Percentiles rank a stretch among this genome's conserved stretches.
Evolutionary conservation across 2,888 invertebrate genomes (phyloP).

Genomic region (Hypsopygia costalis): DNA sequence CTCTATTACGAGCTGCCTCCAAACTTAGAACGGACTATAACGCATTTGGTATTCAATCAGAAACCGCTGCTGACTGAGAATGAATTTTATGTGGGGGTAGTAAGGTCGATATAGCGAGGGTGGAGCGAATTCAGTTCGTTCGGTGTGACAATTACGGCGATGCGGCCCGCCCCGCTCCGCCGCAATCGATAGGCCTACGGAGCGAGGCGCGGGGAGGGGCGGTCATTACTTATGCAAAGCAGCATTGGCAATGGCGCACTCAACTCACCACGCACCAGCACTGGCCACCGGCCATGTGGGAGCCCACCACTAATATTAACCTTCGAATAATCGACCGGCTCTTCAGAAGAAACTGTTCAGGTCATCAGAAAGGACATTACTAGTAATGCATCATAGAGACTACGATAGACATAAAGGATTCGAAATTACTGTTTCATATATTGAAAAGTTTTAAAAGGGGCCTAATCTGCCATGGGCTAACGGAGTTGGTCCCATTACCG

Average conservation of each 20-base stretch:
- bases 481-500: slow-evolving; percentile 49
- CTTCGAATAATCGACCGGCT: slow-evolving; percentile 39
- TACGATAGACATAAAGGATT: slow-evolving; percentile 1
- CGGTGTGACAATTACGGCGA: slow-evolving; percentile 79
- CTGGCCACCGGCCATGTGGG: slow-evolving; percentile 12
- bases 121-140: slow-evolving; percentile 63
- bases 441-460: slow-evolving; percentile 37
- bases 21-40: slow-evolving; percentile 75
- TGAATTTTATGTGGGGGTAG: slow-evolving; percentile 57
- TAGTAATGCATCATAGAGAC: too few relatives aligned
- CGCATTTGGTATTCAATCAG: slow-evolving; percentile 72
- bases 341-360: slow-evolving; percentile 9
- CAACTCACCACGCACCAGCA: slow-evolving; percentile 21
- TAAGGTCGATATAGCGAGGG: slow-evolving; percentile 67
- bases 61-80: slow-evolving; percentile 38
- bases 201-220: slow-evolving; percentile 76
- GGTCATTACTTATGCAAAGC: slow-evolving; percentile 78
- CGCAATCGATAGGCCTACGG: slow-evolving; percentile 86
- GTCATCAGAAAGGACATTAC: not conserved
- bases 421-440: slow-evolving; percentile 37
- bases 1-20: slow-evolving; percentile 77
- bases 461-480: slow-evolving; percentile 57
- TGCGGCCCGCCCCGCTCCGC: slow-evolving; percentile 81
- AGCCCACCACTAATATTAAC: slow-evolving; percentile 30
- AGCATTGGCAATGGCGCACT: slow-evolving; percentile 47